Base-by-base conservation (phyloP, 2,888 invertebrate species). In the Volucella inflata region DNA sequence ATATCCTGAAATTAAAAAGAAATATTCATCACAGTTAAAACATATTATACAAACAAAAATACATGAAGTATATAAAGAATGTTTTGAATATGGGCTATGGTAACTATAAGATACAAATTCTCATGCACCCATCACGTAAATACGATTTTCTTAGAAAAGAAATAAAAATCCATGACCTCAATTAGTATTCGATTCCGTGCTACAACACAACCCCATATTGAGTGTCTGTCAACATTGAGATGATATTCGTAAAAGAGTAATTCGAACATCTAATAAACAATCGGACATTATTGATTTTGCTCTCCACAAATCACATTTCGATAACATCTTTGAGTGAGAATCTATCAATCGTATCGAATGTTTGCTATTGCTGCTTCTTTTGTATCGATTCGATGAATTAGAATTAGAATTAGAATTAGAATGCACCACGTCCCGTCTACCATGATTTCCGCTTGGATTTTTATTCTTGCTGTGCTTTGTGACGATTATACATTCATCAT, bases 381-480 rank as follows among this genome's bases (percentile, higher is more conserved):
- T 55, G 42, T 67, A 62, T 14, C 57, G 55, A 57, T 46, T 51
- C 12, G 44, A 21, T 12, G 14, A 17, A 62, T 30, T 8, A 17
- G 65, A 85, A 80, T 85, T 80, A 62, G 14, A 17, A 62, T 30
- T 8, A 17, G 65, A 85, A 80, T 85, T 80, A 62, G 72, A 76
- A 85, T 85, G 85, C 85, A 42, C 30, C 57, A 40, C 76, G 68
- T 79, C 67, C 51, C 71, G 30, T 59, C 57, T 50, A 48, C 55
- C 65, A 57, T 80, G 65, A 44, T 72, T 85, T 80, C 85, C 80
- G 79, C 79, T 79, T 60, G 14, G 46, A 62, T 70, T 50, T 78
- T 55, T 78, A 36, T 42, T 68, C 42, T 40, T 46, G 38, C 12
- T 40, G 60, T 40, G 46, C 46, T 68, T 48, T 60, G 16, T 11